These are phyloP conservation scores for Pyrrhia umbra DNA, from an alignment of 2,888 invertebrate species.

Conservation along the genomic window DNA sequence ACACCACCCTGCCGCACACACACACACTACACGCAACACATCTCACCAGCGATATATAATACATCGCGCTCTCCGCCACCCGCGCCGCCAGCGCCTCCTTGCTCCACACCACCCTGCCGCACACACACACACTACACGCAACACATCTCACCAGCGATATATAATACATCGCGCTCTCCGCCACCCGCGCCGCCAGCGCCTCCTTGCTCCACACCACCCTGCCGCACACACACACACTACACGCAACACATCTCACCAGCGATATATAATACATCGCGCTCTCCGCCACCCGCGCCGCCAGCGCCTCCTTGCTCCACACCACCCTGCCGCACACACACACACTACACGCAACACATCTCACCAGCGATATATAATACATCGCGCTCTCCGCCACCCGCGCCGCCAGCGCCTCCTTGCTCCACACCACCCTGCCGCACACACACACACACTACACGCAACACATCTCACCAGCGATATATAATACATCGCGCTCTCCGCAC, in stretches of 20 bases:
- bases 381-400: conserved; percentile 92
- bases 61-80: conserved; percentile 94
- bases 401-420: conserved; percentile 91
- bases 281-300: conserved; percentile 91
- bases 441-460: too few relatives aligned
- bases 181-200: conserved; percentile 88
- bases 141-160: too few relatives aligned
- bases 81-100: conserved; percentile 90
- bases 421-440: conserved; percentile 88
- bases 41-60: too few relatives aligned
- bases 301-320: conserved; percentile 90
- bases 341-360: too few relatives aligned
- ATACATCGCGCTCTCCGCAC: conserved; percentile 95
- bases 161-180: conserved; percentile 95
- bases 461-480: too few relatives aligned
- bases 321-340: conserved; percentile 84
- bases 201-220: conserved; percentile 92
- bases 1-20: conserved; percentile 88
- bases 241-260: too few relatives aligned
- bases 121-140: too few relatives aligned
- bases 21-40: too few relatives aligned
- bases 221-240: conserved; percentile 14
- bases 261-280: too few relatives aligned
- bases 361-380: too few relatives aligned
- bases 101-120: conserved; percentile 90